Conservation (phyloP, 2,888 invertebrate species). For the Caprella mutica region DNA sequence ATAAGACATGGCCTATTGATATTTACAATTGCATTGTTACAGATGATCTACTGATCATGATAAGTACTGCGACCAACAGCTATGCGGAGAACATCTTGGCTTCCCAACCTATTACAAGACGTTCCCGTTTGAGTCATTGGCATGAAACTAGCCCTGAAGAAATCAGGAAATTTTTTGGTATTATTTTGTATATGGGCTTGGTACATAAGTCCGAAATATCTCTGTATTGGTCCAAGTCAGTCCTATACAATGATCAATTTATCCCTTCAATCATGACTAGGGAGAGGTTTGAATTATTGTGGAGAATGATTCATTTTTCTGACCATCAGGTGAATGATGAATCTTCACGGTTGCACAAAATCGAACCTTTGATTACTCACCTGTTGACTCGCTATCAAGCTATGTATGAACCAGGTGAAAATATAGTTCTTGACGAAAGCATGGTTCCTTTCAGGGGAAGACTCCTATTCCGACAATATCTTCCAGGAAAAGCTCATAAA, state of each 20-base stretch:
- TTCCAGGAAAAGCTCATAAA: constrained; percentile 10
- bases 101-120: constrained; percentile 11
- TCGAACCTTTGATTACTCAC: constrained; percentile 2
- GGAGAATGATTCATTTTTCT: constrained; percentile 11
- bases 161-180: constrained; percentile 11
- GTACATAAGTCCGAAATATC: constrained; percentile 12
- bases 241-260: constrained; percentile 15
- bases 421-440: constrained; percentile 11
- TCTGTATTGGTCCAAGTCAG: constrained; percentile 17
- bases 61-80: too few relatives aligned
- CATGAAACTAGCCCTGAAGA: constrained; percentile 9
- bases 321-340: too few relatives aligned
- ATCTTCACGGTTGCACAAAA: constrained; percentile 3
- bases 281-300: constrained; percentile 9
- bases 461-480: constrained; percentile 3
- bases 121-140: constrained; percentile 10
- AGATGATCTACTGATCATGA: too few relatives aligned
- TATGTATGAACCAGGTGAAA: constrained; percentile 12
- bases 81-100: too few relatives aligned
- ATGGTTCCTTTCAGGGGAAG: constrained; percentile 17
- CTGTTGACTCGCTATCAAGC: constrained; percentile 1
- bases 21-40: too few relatives aligned
- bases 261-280: constrained; percentile 15
- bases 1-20: too few relatives aligned
- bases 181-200: constrained; percentile 13